Evolutionary conservation across 2,113 vertebrate genomes (phyloP), one percentile per base, ranked within the genome.

Genomic region (Gavia stellata): DNA sequence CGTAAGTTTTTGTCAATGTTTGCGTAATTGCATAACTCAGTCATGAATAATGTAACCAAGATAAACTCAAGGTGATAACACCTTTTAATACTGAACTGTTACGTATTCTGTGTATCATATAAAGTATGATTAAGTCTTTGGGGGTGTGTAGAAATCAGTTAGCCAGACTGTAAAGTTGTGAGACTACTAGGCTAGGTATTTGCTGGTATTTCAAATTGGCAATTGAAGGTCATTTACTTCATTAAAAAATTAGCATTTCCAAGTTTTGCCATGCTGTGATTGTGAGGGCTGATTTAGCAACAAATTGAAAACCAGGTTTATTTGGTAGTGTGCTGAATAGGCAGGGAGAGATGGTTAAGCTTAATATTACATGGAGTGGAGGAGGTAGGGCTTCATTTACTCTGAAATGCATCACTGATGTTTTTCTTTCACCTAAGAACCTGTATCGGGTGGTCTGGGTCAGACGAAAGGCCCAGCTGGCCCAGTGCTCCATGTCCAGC

Each of bases 311-410:
- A 68, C 0, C 3, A 28, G 11, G 12, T 45, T 93, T 72, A 68
- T 82, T 90, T 56, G 36, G 34, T 49, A 44, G 26, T 17, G 19
- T 75, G 24, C 19, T 67, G 29, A 65, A 38, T 3, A 75, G 66
- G 20, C 17, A 79, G 49, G 52, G 70, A 67, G 79, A 82, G 62
- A 47, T 16, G 19, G 36, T 50, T 92, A 47, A 68, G 18, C 13
- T 67, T 85, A 36, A 21, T 66, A 10, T 26, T 29, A 33, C 6
- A n/a, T 0, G 2, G 23, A 45, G 8, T 15, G 0, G 3, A 47
- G n/a, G 25, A 81, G 25, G 17, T 21, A 80, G 91, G 31, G 11
- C 6, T 86, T 80, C 7, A 3, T 49, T 70, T 58, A 33, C 31
- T 33, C 36, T 44, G 40, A 62, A 86, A 56, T 9, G 18, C 28